These are phyloP conservation scores for Alligator mississippiensis DNA, from an alignment of 2,113 vertebrate genomes.

Conservation along the genomic window DNA sequence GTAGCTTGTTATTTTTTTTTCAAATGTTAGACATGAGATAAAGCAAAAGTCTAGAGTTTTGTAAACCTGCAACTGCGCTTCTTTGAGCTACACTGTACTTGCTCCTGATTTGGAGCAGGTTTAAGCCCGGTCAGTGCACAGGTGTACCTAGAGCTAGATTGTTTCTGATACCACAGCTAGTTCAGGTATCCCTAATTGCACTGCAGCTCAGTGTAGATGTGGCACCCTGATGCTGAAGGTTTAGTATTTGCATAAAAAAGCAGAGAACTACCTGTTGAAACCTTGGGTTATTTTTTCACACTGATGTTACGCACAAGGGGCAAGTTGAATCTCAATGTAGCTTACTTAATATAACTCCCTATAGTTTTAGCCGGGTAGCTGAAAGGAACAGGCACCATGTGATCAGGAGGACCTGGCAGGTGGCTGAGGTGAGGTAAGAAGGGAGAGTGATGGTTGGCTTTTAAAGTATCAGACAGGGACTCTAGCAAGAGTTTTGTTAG, in stretches of 20 bases:
- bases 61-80: not conserved
- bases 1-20: too few relatives aligned
- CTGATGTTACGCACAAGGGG: not conserved
- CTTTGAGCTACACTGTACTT: not conserved
- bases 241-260: not conserved
- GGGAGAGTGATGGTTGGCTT: not conserved
- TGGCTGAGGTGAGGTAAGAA: not conserved
- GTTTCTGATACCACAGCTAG: too few relatives aligned
- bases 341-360: not conserved
- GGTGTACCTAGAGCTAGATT: too few relatives aligned
- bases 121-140: fast-evolving
- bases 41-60: not conserved
- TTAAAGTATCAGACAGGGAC: not conserved
- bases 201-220: not conserved
- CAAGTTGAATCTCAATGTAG: not conserved
- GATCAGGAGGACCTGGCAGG: not conserved
- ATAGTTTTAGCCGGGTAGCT: not conserved
- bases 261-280: not conserved
- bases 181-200: too few relatives aligned
- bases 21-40: not conserved
- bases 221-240: not conserved
- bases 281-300: not conserved
- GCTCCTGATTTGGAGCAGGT: not conserved
- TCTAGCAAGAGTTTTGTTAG: not conserved
- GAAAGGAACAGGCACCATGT: not conserved